A percentile compares a stretch with the other conserved stretches of the same genome.
Conservation (phyloP, 2,888 invertebrate genomes). For the Drosophila dives region DNA sequence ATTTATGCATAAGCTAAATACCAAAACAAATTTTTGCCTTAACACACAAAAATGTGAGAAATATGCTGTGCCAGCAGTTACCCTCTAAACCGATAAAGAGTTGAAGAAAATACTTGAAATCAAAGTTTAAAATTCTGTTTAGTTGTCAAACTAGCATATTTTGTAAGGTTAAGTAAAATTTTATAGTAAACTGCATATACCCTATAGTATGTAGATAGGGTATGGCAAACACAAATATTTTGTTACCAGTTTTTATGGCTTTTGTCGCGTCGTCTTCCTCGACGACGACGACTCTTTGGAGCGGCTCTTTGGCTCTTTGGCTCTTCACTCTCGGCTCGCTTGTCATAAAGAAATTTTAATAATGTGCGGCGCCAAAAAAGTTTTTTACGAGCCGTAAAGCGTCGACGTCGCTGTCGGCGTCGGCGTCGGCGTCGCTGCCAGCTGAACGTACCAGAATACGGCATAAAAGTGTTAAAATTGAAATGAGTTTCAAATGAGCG, state of each 20-base stretch:
- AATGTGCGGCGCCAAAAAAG: constrained; percentile 81
- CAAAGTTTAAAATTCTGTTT: background rate
- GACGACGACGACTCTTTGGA: constrained; percentile 55
- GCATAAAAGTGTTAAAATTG: constrained; percentile 78
- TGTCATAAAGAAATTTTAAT: constrained; percentile 81
- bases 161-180: background rate
- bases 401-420: constrained; percentile 25
- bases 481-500: constrained; percentile 74
- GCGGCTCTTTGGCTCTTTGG: constrained; percentile 56
- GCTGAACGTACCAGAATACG: constrained; percentile 15
- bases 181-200: background rate
- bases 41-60: constrained; percentile 4
- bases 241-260: constrained; percentile 80
- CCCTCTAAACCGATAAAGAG: constrained; percentile 1
- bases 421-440: constrained; percentile 8
- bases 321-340: constrained; percentile 52
- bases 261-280: constrained; percentile 72
- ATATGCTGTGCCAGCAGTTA: constrained; percentile 1
- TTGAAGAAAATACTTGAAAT: background rate
- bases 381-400: constrained; percentile 70
- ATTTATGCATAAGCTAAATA: constrained; percentile 79
- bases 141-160: background rate
- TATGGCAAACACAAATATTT: constrained; percentile 68
- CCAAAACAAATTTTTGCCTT: constrained; percentile 75
- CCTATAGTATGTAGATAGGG: constrained; percentile 5